These are phyloP conservation scores for Bombyx huttoni DNA, from an alignment of 2,888 invertebrate genomes.

Conservation along the genomic window DNA sequence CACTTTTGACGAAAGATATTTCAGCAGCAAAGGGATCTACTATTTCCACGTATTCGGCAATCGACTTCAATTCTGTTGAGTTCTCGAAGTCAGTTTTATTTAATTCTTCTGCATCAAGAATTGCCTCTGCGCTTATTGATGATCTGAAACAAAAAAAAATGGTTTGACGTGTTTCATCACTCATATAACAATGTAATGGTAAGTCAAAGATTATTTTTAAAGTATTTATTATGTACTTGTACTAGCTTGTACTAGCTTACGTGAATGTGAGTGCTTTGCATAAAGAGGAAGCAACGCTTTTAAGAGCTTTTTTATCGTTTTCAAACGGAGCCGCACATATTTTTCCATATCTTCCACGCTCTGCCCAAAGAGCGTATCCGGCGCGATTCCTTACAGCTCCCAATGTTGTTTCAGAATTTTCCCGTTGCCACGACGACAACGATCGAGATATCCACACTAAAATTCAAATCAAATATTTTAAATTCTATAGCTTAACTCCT, in stretches of 20 bases:
- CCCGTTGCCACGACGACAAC: constrained; percentile 74
- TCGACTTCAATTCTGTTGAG: constrained; percentile 44
- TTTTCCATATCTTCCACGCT: constrained; percentile 85
- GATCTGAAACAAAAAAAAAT: constrained; percentile 59
- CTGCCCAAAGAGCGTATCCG: constrained; percentile 89
- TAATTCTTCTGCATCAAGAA: constrained; percentile 75
- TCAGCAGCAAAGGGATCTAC: constrained; percentile 85
- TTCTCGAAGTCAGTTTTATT: constrained; percentile 65
- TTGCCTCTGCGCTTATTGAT: constrained; percentile 78
- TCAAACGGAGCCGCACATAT: constrained; percentile 86
- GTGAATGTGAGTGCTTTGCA: constrained; percentile 83
- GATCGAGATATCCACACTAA: constrained; percentile 84
- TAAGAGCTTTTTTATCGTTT: constrained; percentile 71
- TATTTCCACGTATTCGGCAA: constrained; percentile 80
- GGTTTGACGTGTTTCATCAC: no score
- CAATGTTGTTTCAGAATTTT: constrained; percentile 78
- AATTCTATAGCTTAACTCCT: no score
- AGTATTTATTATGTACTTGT: neutral
- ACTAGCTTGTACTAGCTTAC: constrained; percentile 70
- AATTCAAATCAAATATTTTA: neutral
- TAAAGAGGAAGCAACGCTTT: constrained; percentile 82
- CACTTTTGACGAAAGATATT: constrained; percentile 84
- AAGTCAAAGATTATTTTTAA: no score
- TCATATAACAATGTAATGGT: no score
- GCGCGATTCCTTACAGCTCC: constrained; percentile 78